These are phyloP conservation scores for Illadopsis cleaveri DNA, from an alignment of 2,113 vertebrate genomes.

Conservation along the genomic window DNA sequence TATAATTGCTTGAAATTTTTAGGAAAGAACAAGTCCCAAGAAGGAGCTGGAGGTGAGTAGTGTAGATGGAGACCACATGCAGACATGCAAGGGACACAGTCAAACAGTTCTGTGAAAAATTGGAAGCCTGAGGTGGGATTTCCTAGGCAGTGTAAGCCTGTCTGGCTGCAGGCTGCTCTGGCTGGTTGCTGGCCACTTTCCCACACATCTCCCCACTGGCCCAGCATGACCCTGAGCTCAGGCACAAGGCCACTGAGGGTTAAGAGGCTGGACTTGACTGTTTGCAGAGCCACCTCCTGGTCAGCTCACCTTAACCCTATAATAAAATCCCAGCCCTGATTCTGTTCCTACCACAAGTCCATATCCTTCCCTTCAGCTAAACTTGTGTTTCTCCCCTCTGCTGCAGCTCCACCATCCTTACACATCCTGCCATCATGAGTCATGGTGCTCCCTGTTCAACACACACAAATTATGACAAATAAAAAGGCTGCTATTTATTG, in stretches of 20 bases:
- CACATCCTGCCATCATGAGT: accelerated
- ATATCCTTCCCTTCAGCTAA: background rate
- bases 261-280: background rate
- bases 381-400: background rate
- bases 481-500: background rate
- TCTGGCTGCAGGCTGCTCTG: background rate
- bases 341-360: background rate
- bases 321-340: background rate
- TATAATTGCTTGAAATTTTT: background rate
- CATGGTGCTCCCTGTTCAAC: background rate
- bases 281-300: background rate
- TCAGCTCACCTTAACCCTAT: background rate
- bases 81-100: background rate
- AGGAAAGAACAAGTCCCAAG: background rate
- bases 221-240: background rate
- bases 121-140: background rate
- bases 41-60: background rate
- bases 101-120: background rate
- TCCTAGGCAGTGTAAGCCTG: background rate
- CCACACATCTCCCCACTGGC: background rate
- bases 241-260: background rate
- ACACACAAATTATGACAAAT: background rate
- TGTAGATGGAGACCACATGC: background rate
- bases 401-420: background rate
- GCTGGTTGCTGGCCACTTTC: background rate